These are phyloP conservation scores for Aphelenchoides besseyi DNA, from an alignment of 1,140 invertebrate species.

Conservation along the genomic window DNA sequence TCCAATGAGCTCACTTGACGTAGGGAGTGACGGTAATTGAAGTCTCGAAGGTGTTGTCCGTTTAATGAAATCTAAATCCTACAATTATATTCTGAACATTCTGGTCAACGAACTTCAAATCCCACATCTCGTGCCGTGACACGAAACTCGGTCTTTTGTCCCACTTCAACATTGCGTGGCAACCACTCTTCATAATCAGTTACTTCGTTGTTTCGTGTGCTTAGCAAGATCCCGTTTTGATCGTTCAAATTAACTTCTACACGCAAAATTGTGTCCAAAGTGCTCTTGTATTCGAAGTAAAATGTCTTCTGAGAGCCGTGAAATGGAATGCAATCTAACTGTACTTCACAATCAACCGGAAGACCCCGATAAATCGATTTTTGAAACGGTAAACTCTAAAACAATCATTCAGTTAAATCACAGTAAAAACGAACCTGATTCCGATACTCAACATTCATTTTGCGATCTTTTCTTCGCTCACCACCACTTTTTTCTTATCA, in stretches of 20 bases:
- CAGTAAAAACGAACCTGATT: background rate
- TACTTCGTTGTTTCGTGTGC: background rate
- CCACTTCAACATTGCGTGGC: background rate
- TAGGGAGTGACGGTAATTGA: background rate
- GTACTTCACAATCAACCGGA: background rate
- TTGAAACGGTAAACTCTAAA: background rate
- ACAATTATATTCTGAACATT: background rate
- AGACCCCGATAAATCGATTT: background rate
- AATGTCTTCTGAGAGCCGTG: background rate
- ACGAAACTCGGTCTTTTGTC: background rate
- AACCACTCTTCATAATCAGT: background rate
- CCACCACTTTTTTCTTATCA: background rate
- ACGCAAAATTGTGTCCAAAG: background rate
- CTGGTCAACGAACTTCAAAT: background rate
- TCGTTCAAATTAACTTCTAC: background rate
- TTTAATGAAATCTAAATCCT: background rate
- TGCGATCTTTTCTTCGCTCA: too few species aligned
- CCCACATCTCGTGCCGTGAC: background rate
- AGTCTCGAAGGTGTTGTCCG: background rate
- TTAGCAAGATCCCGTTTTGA: background rate
- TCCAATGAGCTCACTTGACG: background rate
- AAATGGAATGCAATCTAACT: constrained; percentile 1
- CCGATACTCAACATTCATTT: background rate
- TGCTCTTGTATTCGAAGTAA: background rate
- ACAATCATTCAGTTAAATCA: background rate